Conservation (phyloP, 2,113 vertebrate genomes). For the Rattus rattus region DNA sequence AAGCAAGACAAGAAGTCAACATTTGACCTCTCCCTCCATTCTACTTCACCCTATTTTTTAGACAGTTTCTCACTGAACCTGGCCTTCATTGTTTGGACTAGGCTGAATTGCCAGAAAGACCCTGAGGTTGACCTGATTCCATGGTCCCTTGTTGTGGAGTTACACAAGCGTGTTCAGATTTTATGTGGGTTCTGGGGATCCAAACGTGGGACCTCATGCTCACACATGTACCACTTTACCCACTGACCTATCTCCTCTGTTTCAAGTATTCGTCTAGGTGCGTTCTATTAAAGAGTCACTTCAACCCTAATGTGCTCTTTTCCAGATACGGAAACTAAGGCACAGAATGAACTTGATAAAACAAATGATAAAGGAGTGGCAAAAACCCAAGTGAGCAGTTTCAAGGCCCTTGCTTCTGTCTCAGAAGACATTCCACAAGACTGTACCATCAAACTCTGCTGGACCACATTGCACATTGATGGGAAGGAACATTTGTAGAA, state of each 20-base stretch:
- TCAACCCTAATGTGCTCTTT: background rate
- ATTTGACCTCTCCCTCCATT: background rate
- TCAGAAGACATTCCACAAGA: background rate
- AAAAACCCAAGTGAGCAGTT: accelerated
- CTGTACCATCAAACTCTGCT: background rate
- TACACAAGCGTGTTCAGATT: background rate
- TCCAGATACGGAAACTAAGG: background rate
- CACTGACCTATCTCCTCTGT: background rate
- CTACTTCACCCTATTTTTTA: too few relatives aligned
- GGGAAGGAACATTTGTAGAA: background rate
- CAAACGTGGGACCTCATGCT: background rate
- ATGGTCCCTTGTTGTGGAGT: too few relatives aligned
- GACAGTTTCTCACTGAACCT: background rate
- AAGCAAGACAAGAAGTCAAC: too few relatives aligned
- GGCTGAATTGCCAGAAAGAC: background rate
- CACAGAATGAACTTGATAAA: background rate
- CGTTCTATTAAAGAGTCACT: background rate
- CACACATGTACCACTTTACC: too few relatives aligned
- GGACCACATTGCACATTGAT: background rate
- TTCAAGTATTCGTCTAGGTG: background rate
- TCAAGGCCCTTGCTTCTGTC: background rate
- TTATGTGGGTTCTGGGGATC: too few relatives aligned
- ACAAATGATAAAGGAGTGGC: background rate
- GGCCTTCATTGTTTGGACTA: background rate
- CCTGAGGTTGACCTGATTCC: background rate